Conservation (phyloP, 2,888 invertebrate species). For the Julus scandinavius region DNA sequence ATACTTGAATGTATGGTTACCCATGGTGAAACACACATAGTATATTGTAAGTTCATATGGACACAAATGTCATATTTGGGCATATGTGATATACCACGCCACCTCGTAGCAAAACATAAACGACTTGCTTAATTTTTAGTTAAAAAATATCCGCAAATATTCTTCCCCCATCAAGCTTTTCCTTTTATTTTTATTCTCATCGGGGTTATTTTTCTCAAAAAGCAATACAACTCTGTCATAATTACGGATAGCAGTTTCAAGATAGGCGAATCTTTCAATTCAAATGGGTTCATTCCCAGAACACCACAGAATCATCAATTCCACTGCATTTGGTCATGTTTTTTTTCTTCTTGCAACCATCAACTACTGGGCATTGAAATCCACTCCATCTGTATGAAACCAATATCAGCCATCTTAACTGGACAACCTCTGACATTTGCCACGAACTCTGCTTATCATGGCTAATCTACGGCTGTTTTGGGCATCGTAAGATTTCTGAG, state of each 20-base stretch:
- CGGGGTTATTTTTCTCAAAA: no score
- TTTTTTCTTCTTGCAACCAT: neutral
- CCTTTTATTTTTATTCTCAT: no score
- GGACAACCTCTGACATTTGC: neutral
- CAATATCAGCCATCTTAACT: slow-evolving; percentile 10
- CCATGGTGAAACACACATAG: no score
- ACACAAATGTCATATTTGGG: no score
- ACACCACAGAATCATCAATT: slow-evolving; percentile 34
- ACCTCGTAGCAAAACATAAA: no score
- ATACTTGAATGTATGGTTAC: no score
- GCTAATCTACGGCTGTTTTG: neutral
- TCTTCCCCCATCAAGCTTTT: no score
- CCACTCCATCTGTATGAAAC: neutral
- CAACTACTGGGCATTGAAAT: neutral
- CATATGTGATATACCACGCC: no score
- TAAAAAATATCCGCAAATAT: no score
- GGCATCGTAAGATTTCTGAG: neutral
- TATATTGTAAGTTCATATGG: no score
- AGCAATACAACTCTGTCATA: neutral
- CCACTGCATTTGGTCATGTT: slow-evolving; percentile 8
- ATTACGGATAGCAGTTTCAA: neutral
- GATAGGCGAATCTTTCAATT: neutral
- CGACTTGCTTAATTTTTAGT: no score
- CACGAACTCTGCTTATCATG: neutral
- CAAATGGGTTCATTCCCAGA: neutral